A percentile compares a stretch with the other conserved stretches of the same genome.
phyloP scores from a whole-genome alignment of 2,797 vertebrate genomes.

The Lutjanus campechanus region DNA sequence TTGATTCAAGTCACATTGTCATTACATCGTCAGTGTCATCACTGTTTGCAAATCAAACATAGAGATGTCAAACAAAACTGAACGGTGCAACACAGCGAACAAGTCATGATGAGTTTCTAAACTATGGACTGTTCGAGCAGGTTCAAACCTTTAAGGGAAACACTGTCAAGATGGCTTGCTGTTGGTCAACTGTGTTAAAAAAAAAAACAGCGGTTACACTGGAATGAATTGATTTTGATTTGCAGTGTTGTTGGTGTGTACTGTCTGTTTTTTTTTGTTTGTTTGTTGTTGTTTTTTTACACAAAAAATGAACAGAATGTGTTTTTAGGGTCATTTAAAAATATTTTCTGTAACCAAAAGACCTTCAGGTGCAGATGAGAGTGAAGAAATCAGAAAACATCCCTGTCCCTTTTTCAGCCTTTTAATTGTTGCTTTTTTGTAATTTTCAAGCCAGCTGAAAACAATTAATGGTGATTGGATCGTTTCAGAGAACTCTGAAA shows the following conservation, averaged over 20 bases:
- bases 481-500: conserved; percentile 56
- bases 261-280: too few relatives aligned
- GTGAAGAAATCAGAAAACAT: conserved; percentile 12
- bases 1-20: too few relatives aligned
- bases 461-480: conserved; percentile 72
- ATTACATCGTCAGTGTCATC: too few relatives aligned
- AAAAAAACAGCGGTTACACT: neutral
- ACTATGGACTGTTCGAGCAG: too few relatives aligned
- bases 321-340: neutral
- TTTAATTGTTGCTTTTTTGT: conserved; percentile 69
- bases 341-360: neutral
- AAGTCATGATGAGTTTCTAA: too few relatives aligned
- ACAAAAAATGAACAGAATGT: neutral
- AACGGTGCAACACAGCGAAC: too few relatives aligned
- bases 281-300: too few relatives aligned
- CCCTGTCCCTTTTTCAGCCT: conserved; percentile 9
- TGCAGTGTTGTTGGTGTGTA: neutral
- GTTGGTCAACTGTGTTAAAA: neutral
- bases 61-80: too few relatives aligned
- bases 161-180: too few relatives aligned
- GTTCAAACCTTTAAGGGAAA: too few relatives aligned
- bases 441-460: conserved; percentile 67
- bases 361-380: conserved; percentile 2
- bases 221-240: neutral
- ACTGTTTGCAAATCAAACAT: too few relatives aligned